phyloP scores from a whole-genome alignment of 2,797 vertebrate species.

The Halcyon smyrnensis region DNA sequence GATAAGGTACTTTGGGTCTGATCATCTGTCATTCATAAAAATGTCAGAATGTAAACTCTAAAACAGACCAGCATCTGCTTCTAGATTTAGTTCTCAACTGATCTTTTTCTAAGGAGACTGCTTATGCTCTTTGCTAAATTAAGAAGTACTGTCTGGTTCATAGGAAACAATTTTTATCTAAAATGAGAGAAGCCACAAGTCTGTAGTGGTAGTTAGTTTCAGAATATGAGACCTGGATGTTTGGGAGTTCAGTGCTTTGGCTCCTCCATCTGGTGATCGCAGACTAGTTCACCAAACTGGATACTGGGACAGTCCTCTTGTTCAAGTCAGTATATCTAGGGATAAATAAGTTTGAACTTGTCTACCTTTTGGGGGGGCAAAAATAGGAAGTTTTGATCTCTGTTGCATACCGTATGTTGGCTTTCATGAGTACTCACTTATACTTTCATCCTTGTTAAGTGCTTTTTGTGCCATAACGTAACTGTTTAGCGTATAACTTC shows the following conservation, averaged over 20 bases:
- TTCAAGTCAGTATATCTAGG: not conserved
- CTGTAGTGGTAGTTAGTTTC: not conserved
- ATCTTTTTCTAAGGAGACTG: not conserved
- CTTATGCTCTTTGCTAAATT: not conserved
- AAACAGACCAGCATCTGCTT: not conserved
- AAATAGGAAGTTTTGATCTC: not conserved
- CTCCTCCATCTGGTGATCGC: conserved; percentile 60
- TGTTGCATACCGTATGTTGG: not conserved
- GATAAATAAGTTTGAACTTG: not conserved
- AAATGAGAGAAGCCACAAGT: not conserved
- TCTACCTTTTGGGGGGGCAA: not conserved
- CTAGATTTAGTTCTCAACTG: not conserved
- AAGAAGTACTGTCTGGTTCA: not conserved
- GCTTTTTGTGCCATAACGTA: not conserved
- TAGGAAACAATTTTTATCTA: not conserved
- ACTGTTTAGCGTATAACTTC: not conserved
- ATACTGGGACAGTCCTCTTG: not conserved
- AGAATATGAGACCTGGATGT: not conserved
- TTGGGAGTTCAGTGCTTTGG: conserved; percentile 28
- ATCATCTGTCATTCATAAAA: not conserved
- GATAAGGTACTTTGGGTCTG: not conserved
- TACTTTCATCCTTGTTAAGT: not conserved
- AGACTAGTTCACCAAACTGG: not conserved
- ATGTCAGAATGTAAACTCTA: not conserved
- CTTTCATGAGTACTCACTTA: not conserved